A percentile compares a stretch with the other conserved stretches of the same genome.
Conservation (phyloP, 1,140 invertebrate species). For the Rhyacophila brunnea region DNA sequence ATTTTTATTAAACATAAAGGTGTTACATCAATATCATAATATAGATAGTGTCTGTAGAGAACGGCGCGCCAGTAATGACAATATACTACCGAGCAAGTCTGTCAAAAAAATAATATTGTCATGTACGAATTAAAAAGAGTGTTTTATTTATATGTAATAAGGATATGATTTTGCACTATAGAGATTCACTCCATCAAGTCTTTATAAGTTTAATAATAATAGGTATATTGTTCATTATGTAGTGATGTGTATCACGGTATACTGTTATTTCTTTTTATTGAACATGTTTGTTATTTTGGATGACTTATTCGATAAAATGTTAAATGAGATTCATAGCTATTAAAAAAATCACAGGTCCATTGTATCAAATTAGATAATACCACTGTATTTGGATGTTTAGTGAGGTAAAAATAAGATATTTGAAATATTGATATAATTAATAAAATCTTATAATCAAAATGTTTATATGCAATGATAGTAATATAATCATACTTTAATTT, state of each 20-base stretch:
- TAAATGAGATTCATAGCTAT: slow-evolving; percentile 21
- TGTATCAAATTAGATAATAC: slow-evolving; percentile 1
- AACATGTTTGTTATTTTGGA: slow-evolving; percentile 3
- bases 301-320: slow-evolving; percentile 4
- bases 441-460: neutral
- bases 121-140: too few species aligned
- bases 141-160: neutral
- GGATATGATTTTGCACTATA: neutral
- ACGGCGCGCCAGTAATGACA: too few species aligned
- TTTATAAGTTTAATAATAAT: slow-evolving; percentile 12
- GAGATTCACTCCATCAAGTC: slow-evolving; percentile 8
- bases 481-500: neutral
- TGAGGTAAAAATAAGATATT: neutral
- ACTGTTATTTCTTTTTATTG: slow-evolving; percentile 16
- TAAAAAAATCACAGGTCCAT: slow-evolving; percentile 13
- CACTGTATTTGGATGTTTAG: slow-evolving; percentile 4
- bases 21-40: too few species aligned
- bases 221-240: slow-evolving; percentile 6
- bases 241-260: slow-evolving; percentile 13
- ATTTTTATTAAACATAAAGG: too few species aligned
- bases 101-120: too few species aligned
- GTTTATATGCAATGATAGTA: neutral
- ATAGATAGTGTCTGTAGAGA: too few species aligned
- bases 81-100: too few species aligned
- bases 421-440: neutral